These are phyloP conservation scores for Solea solea DNA, from an alignment of 2,113 vertebrate genomes.

Conservation along the genomic window DNA sequence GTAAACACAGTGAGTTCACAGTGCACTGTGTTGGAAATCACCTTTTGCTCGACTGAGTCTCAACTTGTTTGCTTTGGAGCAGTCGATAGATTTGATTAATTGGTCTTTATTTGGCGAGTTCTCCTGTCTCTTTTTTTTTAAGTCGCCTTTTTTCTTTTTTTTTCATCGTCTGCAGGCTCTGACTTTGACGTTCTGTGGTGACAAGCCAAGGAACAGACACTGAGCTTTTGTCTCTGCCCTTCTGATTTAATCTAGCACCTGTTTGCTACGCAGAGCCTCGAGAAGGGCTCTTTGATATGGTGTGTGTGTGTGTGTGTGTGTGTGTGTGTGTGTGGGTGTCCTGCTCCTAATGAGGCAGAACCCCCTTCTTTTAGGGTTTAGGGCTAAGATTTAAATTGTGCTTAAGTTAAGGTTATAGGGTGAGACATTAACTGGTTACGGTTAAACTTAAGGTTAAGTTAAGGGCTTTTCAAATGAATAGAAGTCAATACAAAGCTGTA, in stretches of 20 bases:
- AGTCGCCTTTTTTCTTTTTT: slow-evolving; percentile 39
- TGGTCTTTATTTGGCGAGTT: slow-evolving; percentile 30
- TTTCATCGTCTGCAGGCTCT: slow-evolving; percentile 62
- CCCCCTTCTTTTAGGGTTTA: neutral
- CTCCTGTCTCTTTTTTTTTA: slow-evolving; percentile 15
- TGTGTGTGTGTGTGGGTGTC: slow-evolving; percentile 15
- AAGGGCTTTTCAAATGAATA: no score
- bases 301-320: slow-evolving; percentile 17
- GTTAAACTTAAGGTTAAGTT: no score
- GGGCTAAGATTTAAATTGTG: no score
- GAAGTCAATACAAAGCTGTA: no score
- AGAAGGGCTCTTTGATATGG: slow-evolving; percentile 75
- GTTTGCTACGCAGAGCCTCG: slow-evolving; percentile 72
- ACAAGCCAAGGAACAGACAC: slow-evolving; percentile 69
- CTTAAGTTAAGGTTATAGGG: no score
- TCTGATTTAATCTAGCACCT: slow-evolving; percentile 77
- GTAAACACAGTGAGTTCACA: no score
- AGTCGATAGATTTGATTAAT: slow-evolving; percentile 32
- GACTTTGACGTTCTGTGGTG: slow-evolving; percentile 58
- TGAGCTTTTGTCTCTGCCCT: slow-evolving; percentile 63
- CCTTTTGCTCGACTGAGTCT: neutral
- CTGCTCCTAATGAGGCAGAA: no score
- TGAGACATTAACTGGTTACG: no score
- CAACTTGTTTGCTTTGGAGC: slow-evolving; percentile 6
- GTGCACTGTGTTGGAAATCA: slow-evolving; percentile 5